Evolutionary conservation across 1,140 invertebrate genomes (phyloP).

Genomic region (Drosophila ogumai): DNA sequence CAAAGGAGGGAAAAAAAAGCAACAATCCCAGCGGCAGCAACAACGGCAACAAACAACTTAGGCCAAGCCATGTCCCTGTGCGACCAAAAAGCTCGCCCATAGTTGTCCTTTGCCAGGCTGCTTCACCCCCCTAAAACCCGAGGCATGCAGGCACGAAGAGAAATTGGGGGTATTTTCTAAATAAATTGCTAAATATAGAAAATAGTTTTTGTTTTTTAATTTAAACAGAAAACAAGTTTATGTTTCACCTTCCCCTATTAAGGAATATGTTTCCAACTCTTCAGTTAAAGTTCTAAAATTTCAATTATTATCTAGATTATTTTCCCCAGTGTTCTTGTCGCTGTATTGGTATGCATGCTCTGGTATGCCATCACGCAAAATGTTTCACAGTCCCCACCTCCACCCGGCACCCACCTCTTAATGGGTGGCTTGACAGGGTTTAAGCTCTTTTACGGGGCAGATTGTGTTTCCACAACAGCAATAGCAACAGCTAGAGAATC

Average conservation of each 20-base stretch:
- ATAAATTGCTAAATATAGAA: neutral
- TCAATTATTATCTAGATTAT: neutral
- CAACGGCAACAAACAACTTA: slow-evolving; percentile 74
- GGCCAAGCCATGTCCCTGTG: slow-evolving; percentile 57
- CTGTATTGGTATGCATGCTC: slow-evolving; percentile 59
- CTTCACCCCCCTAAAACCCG: slow-evolving; percentile 3
- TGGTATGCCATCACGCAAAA: slow-evolving; percentile 80
- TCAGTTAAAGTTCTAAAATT: neutral
- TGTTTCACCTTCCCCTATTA: rapidly evolving
- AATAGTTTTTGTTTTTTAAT: neutral
- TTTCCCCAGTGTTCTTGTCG: slow-evolving; percentile 4
- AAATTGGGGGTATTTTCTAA: neutral
- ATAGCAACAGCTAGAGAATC: slow-evolving; percentile 45
- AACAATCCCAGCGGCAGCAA: slow-evolving; percentile 51
- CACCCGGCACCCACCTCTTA: slow-evolving; percentile 51
- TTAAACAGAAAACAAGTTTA: neutral
- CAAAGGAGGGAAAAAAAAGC: slow-evolving; percentile 53
- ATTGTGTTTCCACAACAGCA: slow-evolving; percentile 76
- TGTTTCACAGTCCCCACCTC: slow-evolving; percentile 43
- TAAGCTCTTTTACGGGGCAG: slow-evolving; percentile 82
- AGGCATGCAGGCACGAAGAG: neutral
- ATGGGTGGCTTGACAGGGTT: slow-evolving; percentile 84
- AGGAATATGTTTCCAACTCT: neutral
- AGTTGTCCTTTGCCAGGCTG: slow-evolving; percentile 72
- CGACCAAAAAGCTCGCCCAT: slow-evolving; percentile 69